Evolutionary conservation across 2,113 vertebrate genomes (phyloP), one percentile per base, ranked within the genome.

Genomic region (Corynorhinus townsendii): DNA sequence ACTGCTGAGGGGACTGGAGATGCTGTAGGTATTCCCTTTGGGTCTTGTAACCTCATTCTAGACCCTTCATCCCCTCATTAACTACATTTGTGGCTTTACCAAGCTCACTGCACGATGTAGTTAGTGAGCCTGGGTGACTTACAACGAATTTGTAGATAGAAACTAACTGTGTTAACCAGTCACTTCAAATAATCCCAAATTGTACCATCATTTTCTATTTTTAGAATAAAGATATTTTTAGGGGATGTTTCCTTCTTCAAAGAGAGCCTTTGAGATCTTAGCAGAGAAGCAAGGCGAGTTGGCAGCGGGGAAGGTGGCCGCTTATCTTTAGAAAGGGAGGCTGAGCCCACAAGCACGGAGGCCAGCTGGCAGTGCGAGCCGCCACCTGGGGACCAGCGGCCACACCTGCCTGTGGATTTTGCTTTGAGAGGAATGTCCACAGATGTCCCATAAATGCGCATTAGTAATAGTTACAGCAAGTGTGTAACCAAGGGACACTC

Each of bases 251-350:
- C 56, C 88, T 95, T 88, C 95, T 88, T 95, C 86, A 80, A 11
- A 94, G 73, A 75, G 54, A 54, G 62, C 84, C 93, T 89, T 77
- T 72, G 33, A 89, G 68, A 68, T 79, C 92, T 71, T 81, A 56
- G 94, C 47, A 86, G 81, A 88, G 81, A 75, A 82, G 95, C 69
- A 11, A 28, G 7, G 47, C 12, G 2, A 49, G 69, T 59, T 86
- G 80, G 43, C 89, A 80, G 77, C 7, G 7, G 81, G 24, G 93
- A 95, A 95, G 77, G 92, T 91, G 97, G 86, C 43, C 96, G 40
- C 68, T 95, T 97, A 90, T 93, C 93, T 96, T 92, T 90, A 93
- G 96, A 82, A 89, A 30, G 91, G 79, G 90, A 75, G 52, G 45
- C 26, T 2, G 40, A 86, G 91, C 72, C 72, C 47, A 54, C 66